Evolutionary conservation across 1,140 invertebrate species (phyloP), one percentile per base, ranked within the genome.

Genomic region (Homalodisca vitripennis): DNA sequence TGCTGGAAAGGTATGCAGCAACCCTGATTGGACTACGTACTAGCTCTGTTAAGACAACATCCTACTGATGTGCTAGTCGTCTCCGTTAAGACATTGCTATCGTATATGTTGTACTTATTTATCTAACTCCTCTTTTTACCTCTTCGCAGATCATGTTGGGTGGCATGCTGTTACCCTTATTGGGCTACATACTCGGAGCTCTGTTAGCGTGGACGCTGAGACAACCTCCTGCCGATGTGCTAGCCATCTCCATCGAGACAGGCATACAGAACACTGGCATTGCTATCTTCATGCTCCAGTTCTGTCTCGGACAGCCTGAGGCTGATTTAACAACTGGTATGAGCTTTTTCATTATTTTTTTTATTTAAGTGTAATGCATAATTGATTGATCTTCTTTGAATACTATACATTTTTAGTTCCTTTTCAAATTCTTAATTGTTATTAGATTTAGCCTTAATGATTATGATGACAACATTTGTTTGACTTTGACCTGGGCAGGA

Each of bases 251-350:
- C 3, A 90, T 98, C 69, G 95, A 98, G 82, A 95, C 94, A 17
- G 95, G 95, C 47, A 89, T 98, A 65, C 95, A 98, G 81, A 98
- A 98, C 81, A 97, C 95, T 0, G 95, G 95, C 22, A 93, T 97
- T 72, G 86, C 93, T 0, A 95, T 97, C 74, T 90, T 95, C 77
- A 80, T 98, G 65, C 80, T 97, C 20, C 81, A 87, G 67, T 87
- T 88, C 78, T 84, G 87, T 48, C 79, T 92, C 30, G 80, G 81
- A 3, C 88, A 91, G 75, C 91, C 91, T 3, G 85, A 87, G 73
- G 89, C 89, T 0, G 92, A 93, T 82, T 79, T 93, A 29, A 92
- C 91, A n/a, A 92, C 90, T 71, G 88, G 89, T 90, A 80, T 77
- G 66, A 72, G n/a, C 22, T 10, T n/a, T 22, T 60, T 12, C 34